Percentiles rank a stretch among this genome's conserved stretches.
phyloP scores from a whole-genome alignment of 2,113 vertebrate species.

The Monopterus albus region DNA sequence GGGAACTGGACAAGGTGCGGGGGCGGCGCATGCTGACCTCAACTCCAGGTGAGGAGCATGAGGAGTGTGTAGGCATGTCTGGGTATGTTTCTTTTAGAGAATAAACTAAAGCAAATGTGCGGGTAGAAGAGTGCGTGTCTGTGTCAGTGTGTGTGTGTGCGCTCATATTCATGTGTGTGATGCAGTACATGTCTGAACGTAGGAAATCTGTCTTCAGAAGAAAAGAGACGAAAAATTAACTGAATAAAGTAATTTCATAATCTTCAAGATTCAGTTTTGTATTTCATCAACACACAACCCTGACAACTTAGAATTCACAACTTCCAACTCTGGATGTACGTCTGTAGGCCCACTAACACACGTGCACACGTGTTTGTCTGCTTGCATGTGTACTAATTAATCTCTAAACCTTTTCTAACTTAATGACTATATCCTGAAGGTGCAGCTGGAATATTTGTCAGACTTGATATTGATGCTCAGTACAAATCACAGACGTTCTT shows the following conservation, averaged over 20 bases:
- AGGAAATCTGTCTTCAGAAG: slow-evolving; percentile 26
- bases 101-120: too few relatives aligned
- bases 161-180: background rate
- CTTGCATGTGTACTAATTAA: background rate
- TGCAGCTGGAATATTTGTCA: too few relatives aligned
- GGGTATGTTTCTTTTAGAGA: background rate
- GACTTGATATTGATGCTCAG: too few relatives aligned
- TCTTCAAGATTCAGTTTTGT: background rate
- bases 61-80: slow-evolving; percentile 1
- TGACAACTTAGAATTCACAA: slow-evolving; percentile 15
- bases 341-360: slow-evolving; percentile 11
- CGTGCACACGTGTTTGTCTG: slow-evolving; percentile 9
- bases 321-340: slow-evolving; percentile 18
- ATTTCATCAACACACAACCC: background rate
- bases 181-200: slow-evolving; percentile 33
- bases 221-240: background rate
- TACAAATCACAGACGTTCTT: too few relatives aligned
- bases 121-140: slow-evolving; percentile 2
- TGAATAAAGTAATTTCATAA: background rate
- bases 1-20: slow-evolving; percentile 50
- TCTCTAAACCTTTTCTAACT: too few relatives aligned
- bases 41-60: slow-evolving; percentile 87
- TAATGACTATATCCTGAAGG: too few relatives aligned
- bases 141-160: background rate
- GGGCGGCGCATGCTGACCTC: slow-evolving; percentile 81